Conservation (phyloP, 2,113 vertebrate species). For the Colossoma macropomum region DNA sequence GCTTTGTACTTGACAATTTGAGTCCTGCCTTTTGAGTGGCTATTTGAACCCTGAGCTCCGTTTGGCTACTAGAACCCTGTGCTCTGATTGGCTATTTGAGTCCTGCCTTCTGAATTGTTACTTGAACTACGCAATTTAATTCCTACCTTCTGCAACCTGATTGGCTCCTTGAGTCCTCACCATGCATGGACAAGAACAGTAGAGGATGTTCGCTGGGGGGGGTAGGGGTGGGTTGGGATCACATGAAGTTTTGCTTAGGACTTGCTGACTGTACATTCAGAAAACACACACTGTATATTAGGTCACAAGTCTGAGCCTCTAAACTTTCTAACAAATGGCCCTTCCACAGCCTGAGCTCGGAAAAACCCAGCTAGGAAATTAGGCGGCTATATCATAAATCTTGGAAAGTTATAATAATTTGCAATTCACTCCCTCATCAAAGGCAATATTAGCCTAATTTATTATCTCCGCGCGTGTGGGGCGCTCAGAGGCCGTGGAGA, state of each 20-base stretch:
- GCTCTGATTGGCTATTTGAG: too few relatives aligned
- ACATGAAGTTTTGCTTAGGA: not conserved
- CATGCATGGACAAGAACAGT: too few relatives aligned
- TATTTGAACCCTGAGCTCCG: too few relatives aligned
- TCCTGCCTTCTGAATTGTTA: too few relatives aligned
- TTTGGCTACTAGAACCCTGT: too few relatives aligned
- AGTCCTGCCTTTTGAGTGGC: too few relatives aligned
- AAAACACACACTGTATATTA: constrained; percentile 59
- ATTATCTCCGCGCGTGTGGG: constrained; percentile 79
- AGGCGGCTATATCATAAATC: constrained; percentile 84
- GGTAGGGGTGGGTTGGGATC: not conserved
- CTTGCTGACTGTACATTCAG: not conserved
- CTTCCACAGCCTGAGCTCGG: constrained; percentile 63
- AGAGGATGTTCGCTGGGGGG: too few relatives aligned
- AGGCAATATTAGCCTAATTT: constrained; percentile 87
- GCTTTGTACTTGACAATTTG: too few relatives aligned
- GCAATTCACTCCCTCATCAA: constrained; percentile 86
- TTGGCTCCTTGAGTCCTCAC: too few relatives aligned
- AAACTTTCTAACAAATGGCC: constrained; percentile 82
- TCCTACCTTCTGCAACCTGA: too few relatives aligned
- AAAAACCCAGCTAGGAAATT: constrained; percentile 78
- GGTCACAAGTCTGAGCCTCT: constrained; percentile 71
- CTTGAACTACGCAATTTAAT: too few relatives aligned
- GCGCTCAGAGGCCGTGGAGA: constrained; percentile 78
- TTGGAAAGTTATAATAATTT: constrained; percentile 85